Conservation (phyloP, 2,797 vertebrate species). For the Myripristis murdjan region DNA sequence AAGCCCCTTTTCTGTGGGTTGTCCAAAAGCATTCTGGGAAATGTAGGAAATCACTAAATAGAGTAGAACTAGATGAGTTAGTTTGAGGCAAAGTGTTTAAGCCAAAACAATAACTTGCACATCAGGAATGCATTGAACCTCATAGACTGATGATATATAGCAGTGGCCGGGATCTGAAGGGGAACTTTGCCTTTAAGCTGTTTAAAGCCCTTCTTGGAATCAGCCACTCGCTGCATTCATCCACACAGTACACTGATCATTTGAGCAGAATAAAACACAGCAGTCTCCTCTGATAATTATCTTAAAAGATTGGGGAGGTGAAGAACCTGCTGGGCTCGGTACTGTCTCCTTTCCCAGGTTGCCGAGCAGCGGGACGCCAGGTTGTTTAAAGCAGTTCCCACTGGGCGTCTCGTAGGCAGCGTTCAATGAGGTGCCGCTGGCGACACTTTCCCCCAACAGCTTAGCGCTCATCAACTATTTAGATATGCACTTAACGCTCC, state of each 20-base stretch:
- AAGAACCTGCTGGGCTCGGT: slow-evolving; percentile 68
- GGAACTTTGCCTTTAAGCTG: no score
- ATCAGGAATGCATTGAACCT: no score
- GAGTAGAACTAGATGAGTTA: no score
- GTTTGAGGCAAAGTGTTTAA: no score
- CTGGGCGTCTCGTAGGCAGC: slow-evolving; percentile 77
- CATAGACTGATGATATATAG: no score
- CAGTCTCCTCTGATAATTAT: slow-evolving; percentile 68
- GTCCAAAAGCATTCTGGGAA: no score
- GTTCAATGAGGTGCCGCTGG: slow-evolving; percentile 82
- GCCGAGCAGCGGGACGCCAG: slow-evolving; percentile 65
- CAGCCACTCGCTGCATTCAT: no score
- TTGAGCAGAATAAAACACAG: slow-evolving; percentile 51
- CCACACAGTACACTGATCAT: slow-evolving; percentile 33
- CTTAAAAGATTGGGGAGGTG: slow-evolving; percentile 63
- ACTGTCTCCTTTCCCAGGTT: slow-evolving; percentile 70
- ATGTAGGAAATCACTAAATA: no score
- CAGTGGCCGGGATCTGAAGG: no score
- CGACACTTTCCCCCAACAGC: slow-evolving; percentile 82
- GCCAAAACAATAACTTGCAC: no score
- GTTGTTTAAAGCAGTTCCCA: slow-evolving; percentile 86
- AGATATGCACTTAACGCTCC: slow-evolving; percentile 84
- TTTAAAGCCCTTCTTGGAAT: no score
- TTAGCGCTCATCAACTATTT: slow-evolving; percentile 89
- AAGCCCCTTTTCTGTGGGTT: no score